Evolutionary conservation across 2,797 vertebrate species (phyloP).

Genomic region (Molossus alvarezi): DNA sequence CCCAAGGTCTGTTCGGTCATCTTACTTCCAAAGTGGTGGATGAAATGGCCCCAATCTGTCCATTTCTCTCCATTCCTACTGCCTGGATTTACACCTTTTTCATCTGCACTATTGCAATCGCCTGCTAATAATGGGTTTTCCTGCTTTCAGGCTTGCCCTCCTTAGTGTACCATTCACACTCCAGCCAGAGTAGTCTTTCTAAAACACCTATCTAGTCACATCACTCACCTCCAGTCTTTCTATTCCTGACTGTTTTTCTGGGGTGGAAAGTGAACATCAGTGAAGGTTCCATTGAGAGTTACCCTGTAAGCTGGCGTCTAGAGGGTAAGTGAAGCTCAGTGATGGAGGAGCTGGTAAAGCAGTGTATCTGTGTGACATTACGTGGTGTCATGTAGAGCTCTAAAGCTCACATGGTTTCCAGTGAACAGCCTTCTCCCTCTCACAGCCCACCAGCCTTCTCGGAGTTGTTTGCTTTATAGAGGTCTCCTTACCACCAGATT

Average conservation of each 20-base stretch:
- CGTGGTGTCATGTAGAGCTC: neutral
- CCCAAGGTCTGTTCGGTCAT: neutral
- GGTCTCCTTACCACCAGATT: neutral
- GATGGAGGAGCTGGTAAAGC: neutral
- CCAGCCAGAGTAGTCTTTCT: neutral
- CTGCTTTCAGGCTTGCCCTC: neutral
- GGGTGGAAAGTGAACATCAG: conserved; percentile 11
- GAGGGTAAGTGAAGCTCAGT: conserved; percentile 6
- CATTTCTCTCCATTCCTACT: neutral
- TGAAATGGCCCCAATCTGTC: neutral
- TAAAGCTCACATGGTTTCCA: neutral
- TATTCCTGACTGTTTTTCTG: conserved; percentile 4
- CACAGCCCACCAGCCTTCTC: neutral
- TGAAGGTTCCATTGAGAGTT: conserved; percentile 21
- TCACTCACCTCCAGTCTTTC: conserved; percentile 30
- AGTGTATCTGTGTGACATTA: neutral
- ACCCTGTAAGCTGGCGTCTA: neutral
- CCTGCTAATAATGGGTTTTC: neutral
- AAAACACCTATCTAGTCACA: neutral
- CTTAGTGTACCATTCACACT: neutral
- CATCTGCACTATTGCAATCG: neutral
- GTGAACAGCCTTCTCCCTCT: neutral
- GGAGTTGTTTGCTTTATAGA: conserved; percentile 17
- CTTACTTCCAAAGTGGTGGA: neutral
- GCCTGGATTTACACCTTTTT: neutral